A percentile compares a stretch with the other conserved stretches of the same genome.
Evolutionary conservation across 2,113 vertebrate species (phyloP).

Genomic region (Grammomys surdaster): DNA sequence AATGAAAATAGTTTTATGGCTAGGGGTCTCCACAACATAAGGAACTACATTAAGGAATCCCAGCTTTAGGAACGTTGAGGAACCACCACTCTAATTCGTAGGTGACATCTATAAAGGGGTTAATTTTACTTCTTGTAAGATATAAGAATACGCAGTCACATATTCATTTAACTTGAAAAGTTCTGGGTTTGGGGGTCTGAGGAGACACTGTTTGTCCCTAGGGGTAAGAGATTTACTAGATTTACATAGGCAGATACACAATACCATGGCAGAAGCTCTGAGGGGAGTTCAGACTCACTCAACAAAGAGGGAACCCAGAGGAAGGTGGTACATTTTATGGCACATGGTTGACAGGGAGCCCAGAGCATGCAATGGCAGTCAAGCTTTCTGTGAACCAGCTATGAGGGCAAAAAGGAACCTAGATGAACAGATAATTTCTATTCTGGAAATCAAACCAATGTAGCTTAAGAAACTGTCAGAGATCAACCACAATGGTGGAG

Average conservation of each 20-base stretch:
- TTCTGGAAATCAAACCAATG: not conserved
- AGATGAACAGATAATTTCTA: not conserved
- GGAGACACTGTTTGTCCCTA: not conserved
- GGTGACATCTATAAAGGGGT: not conserved
- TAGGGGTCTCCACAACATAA: not conserved
- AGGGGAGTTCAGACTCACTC: not conserved
- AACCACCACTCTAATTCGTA: not conserved
- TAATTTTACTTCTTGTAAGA: constrained; percentile 33
- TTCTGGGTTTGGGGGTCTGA: not conserved
- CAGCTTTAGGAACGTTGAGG: not conserved
- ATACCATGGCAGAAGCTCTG: not conserved
- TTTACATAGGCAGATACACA: not conserved
- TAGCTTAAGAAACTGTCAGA: too few species aligned
- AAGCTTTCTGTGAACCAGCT: not conserved
- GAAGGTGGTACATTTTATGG: not conserved
- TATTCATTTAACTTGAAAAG: not conserved
- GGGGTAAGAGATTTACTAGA: not conserved
- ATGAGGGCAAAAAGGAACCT: not conserved
- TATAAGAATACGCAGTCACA: not conserved
- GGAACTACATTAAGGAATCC: too few species aligned
- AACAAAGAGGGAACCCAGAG: not conserved
- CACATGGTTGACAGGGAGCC: not conserved
- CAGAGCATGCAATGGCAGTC: too few species aligned
- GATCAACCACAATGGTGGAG: not conserved
- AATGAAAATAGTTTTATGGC: not conserved